phyloP scores from a whole-genome alignment of 2,888 invertebrate genomes.

The Lasioglossum vierecki region DNA sequence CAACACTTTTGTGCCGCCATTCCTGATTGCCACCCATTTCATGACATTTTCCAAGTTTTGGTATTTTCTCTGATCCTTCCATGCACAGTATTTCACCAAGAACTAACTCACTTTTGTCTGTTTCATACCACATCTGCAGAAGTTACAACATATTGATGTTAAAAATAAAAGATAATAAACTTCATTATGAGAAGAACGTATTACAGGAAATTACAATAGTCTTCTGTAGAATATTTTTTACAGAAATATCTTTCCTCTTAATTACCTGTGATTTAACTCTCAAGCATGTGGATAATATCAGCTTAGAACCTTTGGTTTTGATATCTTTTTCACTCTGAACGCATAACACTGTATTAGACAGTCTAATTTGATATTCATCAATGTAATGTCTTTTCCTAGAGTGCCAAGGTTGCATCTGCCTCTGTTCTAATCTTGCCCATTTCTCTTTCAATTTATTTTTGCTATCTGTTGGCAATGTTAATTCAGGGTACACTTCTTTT shows the following conservation, averaged over 20 bases:
- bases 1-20: conserved; percentile 93
- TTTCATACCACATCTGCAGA: conserved; percentile 92
- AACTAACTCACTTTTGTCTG: conserved; percentile 92
- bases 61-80: conserved; percentile 89
- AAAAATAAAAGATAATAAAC: neutral
- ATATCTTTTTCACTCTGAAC: conserved; percentile 91
- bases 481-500: conserved; percentile 92
- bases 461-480: conserved; percentile 88
- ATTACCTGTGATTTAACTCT: conserved; percentile 89
- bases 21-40: conserved; percentile 96
- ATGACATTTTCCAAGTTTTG: conserved; percentile 95
- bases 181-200: neutral
- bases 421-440: conserved; percentile 87
- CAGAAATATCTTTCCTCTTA: neutral
- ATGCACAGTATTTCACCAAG: conserved; percentile 93
- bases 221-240: neutral
- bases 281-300: conserved; percentile 90
- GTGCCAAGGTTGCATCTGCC: conserved; percentile 93
- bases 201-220: neutral
- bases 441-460: conserved; percentile 86
- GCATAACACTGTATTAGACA: conserved; percentile 90
- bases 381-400: conserved; percentile 91
- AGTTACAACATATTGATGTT: conserved; percentile 18
- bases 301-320: conserved; percentile 89
- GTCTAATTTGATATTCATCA: conserved; percentile 89